Base-by-base conservation (phyloP, 2,797 vertebrate genomes). In the Hydrolagus colliei region DNA sequence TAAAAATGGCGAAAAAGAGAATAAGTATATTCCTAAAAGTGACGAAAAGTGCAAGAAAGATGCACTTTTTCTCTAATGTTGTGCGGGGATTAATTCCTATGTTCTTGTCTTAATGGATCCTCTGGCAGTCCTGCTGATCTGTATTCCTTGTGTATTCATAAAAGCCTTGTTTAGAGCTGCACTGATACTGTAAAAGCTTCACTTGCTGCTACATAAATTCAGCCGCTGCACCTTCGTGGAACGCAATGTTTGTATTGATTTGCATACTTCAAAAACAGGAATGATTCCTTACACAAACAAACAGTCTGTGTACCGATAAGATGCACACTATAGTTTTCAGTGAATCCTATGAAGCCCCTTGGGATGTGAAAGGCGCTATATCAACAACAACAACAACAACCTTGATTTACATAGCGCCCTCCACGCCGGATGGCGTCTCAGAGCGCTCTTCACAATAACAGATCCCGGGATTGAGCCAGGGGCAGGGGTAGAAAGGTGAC, bases 101-200 rank as follows among this genome's bases (percentile, higher is more conserved):
- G n/a, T 16, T 27, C 65, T 27, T 14, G 73, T 41, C 22, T 27
- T 65, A 80, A 80, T 65, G 61, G 61, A 32, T 32, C 61, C 16
- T 14, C 65, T 80, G 61, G 78, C 78, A 65, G 78, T 16, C 22
- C 61, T 80, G 62, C 61, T 79, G 61, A 27, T 79, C 16, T 79
- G 61, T 79, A 32, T 79, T 27, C 77, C 61, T 79, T 80, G 22
- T 14, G 9, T 65, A 32, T 80, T 80, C 12, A 80, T 27, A 65
- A 80, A 79, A 67, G 13, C 61, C 65, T 14, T 27, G 65, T 63
- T 27, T 63, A 32, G 78, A 80, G 62, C 62, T 27, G 18, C 32
- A 62, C 13, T 27, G 12, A 27, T 80, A 61, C 22, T 7, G 32
- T 65, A 65, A 80, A 80, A 80, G 62, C 61, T 22, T 67, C 32